These are phyloP conservation scores for Eupithecia subumbrata DNA, from an alignment of 2,888 invertebrate species.

Conservation along the genomic window DNA sequence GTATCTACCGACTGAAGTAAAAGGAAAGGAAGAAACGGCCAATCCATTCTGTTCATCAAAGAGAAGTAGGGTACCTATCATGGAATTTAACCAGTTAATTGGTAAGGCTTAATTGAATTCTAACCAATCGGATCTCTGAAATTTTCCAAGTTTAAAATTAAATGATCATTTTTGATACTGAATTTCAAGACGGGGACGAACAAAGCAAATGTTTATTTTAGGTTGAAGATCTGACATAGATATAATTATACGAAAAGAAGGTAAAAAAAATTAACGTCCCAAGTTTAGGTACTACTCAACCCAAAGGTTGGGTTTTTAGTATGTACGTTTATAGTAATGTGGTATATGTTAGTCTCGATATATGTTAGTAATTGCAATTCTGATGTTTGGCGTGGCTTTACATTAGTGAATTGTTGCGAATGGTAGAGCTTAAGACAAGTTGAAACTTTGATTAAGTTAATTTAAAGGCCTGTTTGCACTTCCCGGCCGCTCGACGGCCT, in stretches of 20 bases:
- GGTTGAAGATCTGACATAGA: background rate
- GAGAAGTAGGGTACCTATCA: conserved; percentile 44
- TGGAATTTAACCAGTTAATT: conserved; percentile 57
- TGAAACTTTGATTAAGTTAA: conserved; percentile 65
- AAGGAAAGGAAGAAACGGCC: background rate
- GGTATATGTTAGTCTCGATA: too few relatives aligned
- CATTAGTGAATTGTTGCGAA: conserved; percentile 51
- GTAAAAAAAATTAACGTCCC: too few relatives aligned
- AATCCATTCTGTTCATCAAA: background rate
- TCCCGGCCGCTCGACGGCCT: conserved; percentile 56
- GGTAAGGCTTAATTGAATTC: conserved; percentile 60
- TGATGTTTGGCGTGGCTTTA: background rate
- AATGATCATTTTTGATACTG: background rate
- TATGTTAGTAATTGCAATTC: too few relatives aligned
- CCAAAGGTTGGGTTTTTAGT: too few relatives aligned
- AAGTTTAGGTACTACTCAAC: too few relatives aligned
- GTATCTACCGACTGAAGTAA: background rate
- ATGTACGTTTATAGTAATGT: too few relatives aligned
- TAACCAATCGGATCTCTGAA: conserved; percentile 50
- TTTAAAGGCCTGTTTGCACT: conserved; percentile 59
- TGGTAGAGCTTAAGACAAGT: conserved; percentile 53
- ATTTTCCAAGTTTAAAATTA: background rate
- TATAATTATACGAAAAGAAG: too few relatives aligned
- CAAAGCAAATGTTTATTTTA: background rate
- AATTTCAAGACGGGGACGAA: background rate